A percentile compares a stretch with the other conserved stretches of the same genome.
Conservation (phyloP, 2,797 vertebrate genomes). For the Ceyx erithaca region DNA sequence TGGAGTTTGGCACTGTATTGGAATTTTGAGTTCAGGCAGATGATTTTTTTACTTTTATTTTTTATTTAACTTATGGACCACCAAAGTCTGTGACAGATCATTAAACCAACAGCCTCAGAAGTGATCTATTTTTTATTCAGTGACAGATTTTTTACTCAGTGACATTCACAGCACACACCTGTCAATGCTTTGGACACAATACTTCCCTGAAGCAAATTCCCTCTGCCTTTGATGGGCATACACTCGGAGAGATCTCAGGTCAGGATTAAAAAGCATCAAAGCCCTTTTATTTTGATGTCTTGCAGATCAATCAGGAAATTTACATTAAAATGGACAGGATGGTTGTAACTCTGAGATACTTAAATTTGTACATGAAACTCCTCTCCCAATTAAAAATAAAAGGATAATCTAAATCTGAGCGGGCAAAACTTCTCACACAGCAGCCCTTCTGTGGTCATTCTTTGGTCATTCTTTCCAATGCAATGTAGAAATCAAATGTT, state of each 20-base stretch:
- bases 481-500: not conserved
- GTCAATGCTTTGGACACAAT: not conserved
- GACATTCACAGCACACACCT: not conserved
- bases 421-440: not conserved
- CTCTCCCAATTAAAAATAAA: not conserved
- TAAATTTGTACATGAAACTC: not conserved
- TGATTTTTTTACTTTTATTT: not conserved
- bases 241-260: not conserved
- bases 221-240: not conserved
- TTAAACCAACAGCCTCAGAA: not conserved
- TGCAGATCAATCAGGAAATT: not conserved
- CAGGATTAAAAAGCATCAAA: not conserved
- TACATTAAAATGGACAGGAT: not conserved
- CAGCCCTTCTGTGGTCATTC: not conserved
- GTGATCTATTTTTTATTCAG: not conserved
- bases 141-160: not conserved
- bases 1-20: not conserved
- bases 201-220: not conserved
- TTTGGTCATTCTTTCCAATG: not conserved
- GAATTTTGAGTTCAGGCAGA: not conserved
- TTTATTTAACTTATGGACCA: not conserved
- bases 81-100: not conserved
- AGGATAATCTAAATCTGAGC: not conserved
- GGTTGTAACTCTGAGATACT: not conserved
- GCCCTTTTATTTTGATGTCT: not conserved